Evolutionary conservation across 2,113 vertebrate genomes (phyloP).

Genomic region (Mugil cephalus): DNA sequence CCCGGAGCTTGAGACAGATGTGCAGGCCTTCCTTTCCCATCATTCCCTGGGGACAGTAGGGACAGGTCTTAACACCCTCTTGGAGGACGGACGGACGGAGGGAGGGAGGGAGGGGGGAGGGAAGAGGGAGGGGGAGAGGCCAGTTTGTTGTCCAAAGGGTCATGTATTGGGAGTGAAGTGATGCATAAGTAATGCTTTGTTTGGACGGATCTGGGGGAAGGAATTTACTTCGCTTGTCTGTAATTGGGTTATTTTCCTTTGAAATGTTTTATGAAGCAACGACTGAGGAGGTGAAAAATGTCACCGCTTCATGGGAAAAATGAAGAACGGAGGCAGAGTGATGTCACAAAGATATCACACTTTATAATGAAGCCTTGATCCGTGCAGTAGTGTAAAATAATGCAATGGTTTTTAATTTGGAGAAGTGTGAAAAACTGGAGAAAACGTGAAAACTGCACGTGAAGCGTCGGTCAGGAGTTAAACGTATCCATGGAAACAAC

Average conservation of each 20-base stretch:
- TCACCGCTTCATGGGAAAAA: conserved; percentile 39
- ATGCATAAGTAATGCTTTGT: conserved; percentile 79
- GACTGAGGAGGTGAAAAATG: conserved; percentile 32
- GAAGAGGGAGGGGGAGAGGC: conserved; percentile 18
- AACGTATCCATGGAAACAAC: too few relatives aligned
- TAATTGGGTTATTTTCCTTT: conserved; percentile 73
- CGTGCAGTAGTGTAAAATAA: not conserved
- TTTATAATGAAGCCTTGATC: conserved; percentile 1
- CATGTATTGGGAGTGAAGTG: conserved; percentile 71
- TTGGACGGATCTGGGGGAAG: conserved; percentile 63
- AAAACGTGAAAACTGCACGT: not conserved
- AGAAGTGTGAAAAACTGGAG: too few relatives aligned
- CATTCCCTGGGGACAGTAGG: conserved; percentile 80
- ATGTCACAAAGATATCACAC: conserved; percentile 7
- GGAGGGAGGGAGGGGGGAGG: conserved; percentile 16
- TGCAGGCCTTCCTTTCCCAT: conserved; percentile 82
- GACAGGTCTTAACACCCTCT: conserved; percentile 79
- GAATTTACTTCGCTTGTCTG: conserved; percentile 66
- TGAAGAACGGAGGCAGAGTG: conserved; percentile 9
- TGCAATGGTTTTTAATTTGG: too few relatives aligned
- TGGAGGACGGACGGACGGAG: conserved; percentile 7
- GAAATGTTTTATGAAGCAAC: conserved; percentile 49
- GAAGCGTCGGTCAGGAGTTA: too few relatives aligned
- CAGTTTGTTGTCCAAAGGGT: conserved; percentile 70
- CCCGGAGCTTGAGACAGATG: conserved; percentile 83